Percentiles rank a stretch among this genome's conserved stretches.
These are phyloP conservation scores for Poecilia wingei DNA, from an alignment of 2,797 vertebrate species.

Conservation along the genomic window DNA sequence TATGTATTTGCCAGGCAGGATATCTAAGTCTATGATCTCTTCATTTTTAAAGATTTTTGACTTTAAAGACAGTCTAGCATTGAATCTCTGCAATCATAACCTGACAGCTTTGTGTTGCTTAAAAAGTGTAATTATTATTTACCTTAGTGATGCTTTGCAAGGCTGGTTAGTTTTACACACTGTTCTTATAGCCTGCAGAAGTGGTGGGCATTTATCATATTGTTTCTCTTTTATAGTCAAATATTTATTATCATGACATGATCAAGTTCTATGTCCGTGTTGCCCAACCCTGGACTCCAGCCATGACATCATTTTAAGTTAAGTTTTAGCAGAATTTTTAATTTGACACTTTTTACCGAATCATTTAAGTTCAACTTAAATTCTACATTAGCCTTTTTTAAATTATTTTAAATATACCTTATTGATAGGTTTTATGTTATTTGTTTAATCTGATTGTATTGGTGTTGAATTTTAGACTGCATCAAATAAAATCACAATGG, in stretches of 20 bases:
- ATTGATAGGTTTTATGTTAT: neutral
- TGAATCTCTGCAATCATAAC: neutral
- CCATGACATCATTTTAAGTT: neutral
- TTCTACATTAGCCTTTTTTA: neutral
- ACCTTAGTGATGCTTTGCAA: neutral
- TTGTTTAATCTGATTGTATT: neutral
- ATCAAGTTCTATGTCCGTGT: too few species aligned
- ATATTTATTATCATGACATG: too few species aligned
- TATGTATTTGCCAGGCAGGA: neutral
- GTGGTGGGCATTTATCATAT: too few species aligned
- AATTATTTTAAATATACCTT: neutral
- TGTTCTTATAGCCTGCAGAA: neutral
- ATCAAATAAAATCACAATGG: neutral
- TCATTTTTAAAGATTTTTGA: neutral
- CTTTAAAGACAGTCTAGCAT: neutral
- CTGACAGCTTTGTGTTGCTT: neutral
- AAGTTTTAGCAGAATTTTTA: neutral
- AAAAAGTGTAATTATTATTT: neutral
- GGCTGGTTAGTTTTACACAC: neutral
- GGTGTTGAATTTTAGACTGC: neutral
- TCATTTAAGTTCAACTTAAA: neutral
- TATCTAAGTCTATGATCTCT: neutral
- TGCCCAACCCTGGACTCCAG: too few species aligned
- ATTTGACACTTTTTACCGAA: neutral
- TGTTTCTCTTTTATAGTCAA: too few species aligned